A percentile compares a stretch with the other conserved stretches of the same genome.
phyloP scores from a whole-genome alignment of 2,888 invertebrate genomes.

The Sericinus montela region DNA sequence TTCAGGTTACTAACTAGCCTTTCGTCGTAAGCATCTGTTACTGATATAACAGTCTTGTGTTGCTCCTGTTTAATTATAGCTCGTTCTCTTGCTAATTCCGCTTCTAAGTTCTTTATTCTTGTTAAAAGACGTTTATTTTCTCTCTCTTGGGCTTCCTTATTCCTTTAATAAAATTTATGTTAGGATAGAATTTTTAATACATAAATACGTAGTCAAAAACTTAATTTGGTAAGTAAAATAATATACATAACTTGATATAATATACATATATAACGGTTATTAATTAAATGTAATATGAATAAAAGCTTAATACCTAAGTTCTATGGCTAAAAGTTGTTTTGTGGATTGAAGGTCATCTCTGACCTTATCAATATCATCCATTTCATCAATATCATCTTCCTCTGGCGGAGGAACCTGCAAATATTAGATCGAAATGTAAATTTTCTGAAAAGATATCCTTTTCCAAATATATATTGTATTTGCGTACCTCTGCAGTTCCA shows the following conservation, averaged over 20 bases:
- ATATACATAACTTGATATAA: too few relatives aligned
- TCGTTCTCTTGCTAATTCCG: conserved; percentile 87
- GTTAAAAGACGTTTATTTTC: conserved; percentile 91
- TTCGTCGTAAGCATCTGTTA: conserved; percentile 80
- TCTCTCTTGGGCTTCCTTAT: conserved; percentile 90
- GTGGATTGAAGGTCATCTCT: conserved; percentile 95
- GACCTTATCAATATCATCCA: conserved; percentile 94
- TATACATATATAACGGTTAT: too few relatives aligned
- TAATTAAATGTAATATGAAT: too few relatives aligned
- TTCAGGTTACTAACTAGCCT: conserved; percentile 84
- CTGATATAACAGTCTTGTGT: conserved; percentile 74
- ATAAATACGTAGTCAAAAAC: too few relatives aligned
- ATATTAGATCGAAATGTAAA: too few relatives aligned
- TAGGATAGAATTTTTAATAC: too few relatives aligned
- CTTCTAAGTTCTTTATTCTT: conserved; percentile 88
- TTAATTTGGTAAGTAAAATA: too few relatives aligned
- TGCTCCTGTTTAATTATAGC: conserved; percentile 74
- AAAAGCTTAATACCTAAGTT: conserved; percentile 76
- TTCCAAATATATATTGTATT: background rate
- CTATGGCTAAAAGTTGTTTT: conserved; percentile 93
- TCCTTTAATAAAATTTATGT: conserved; percentile 57
- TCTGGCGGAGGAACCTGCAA: conserved; percentile 56
- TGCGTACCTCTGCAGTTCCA: conserved; percentile 48
- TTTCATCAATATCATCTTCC: conserved; percentile 88
- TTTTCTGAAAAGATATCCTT: too few relatives aligned